Conservation (phyloP, 2,113 vertebrate species). For the Lagopus muta region DNA sequence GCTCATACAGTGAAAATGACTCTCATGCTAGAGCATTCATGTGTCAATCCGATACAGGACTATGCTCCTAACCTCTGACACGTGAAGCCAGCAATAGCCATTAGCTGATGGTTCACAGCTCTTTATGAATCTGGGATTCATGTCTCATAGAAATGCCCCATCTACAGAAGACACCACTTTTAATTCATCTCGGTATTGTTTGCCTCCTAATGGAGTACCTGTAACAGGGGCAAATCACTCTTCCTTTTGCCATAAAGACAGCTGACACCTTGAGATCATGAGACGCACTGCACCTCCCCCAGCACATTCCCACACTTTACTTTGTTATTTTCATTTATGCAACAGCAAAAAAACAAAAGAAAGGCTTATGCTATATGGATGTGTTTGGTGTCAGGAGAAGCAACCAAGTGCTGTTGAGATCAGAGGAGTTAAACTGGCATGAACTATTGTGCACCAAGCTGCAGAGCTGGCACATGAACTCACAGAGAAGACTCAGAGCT, state of each 20-base stretch:
- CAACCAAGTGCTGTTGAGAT: background rate
- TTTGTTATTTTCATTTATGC: background rate
- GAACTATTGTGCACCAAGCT: background rate
- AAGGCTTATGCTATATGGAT: background rate
- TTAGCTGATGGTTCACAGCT: background rate
- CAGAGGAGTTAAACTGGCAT: background rate
- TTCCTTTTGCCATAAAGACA: background rate
- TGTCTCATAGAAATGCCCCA: background rate
- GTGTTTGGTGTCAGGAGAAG: background rate
- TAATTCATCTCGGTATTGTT: background rate
- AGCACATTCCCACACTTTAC: background rate
- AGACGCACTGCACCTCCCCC: background rate
- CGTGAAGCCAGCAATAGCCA: background rate
- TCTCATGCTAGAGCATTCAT: background rate
- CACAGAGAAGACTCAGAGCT: background rate
- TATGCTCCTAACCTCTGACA: background rate
- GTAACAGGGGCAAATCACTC: background rate
- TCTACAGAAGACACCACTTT: background rate
- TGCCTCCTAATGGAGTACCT: background rate
- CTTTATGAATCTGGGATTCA: background rate
- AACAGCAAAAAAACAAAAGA: background rate
- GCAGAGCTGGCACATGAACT: background rate
- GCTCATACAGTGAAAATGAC: background rate
- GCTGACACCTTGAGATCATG: conserved; percentile 36
- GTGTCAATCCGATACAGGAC: background rate